Percentiles rank a stretch among this genome's conserved stretches.
Evolutionary conservation across 2,113 vertebrate genomes (phyloP).

Genomic region (Sorex araneus): DNA sequence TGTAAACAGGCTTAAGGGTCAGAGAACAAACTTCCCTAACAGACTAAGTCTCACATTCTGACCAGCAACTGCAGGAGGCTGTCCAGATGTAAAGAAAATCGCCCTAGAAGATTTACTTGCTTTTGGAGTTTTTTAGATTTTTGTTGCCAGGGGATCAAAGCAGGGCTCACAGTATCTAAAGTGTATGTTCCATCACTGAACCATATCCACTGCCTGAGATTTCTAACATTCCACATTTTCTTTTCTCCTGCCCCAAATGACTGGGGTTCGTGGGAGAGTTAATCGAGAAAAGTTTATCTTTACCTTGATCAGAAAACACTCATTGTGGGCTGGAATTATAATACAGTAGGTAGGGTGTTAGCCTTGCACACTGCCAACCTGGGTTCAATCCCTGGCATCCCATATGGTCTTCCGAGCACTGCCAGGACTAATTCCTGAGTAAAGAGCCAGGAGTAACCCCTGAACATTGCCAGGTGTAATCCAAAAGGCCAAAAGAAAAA

Average conservation of each 20-base stretch:
- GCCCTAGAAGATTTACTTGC: not conserved
- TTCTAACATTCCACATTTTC: no score
- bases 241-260: not conserved
- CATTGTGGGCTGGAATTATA: not conserved
- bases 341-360: not conserved
- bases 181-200: no score
- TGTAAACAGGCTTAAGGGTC: not conserved
- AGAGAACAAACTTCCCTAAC: not conserved
- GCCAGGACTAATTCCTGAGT: no score
- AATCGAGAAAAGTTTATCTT: not conserved
- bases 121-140: no score
- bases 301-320: not conserved
- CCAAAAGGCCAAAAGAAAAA: not conserved
- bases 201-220: no score
- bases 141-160: no score
- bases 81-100: not conserved
- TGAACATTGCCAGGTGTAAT: no score
- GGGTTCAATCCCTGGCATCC: no score
- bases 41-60: not conserved
- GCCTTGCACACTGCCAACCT: no score
- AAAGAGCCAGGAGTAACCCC: no score
- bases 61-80: not conserved
- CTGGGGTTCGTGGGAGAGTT: not conserved
- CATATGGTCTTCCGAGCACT: no score
- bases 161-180: not conserved